Percentiles rank a stretch among this genome's conserved stretches.
phyloP scores from a whole-genome alignment of 92 coral and sea anemone genomes.

The Montipora capitata region DNA sequence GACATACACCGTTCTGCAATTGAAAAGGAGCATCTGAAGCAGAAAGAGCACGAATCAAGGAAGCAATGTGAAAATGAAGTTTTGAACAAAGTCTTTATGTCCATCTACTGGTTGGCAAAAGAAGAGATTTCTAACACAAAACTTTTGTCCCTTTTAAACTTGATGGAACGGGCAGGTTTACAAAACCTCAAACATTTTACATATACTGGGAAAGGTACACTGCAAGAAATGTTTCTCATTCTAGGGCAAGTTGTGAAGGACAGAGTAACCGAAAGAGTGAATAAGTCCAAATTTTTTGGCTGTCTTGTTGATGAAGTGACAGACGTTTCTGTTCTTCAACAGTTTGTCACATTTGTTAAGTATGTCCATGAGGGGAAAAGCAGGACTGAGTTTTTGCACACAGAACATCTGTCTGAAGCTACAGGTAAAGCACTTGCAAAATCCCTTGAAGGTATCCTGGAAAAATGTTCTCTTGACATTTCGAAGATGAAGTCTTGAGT shows the following conservation, averaged over 20 bases:
- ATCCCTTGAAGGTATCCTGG: slow-evolving; percentile 26
- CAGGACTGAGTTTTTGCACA: slow-evolving; percentile 27
- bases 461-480: slow-evolving; percentile 30
- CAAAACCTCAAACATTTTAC: slow-evolving; percentile 19
- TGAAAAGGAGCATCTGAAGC: too few species aligned
- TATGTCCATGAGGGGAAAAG: slow-evolving; percentile 36
- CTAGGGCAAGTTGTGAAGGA: slow-evolving; percentile 52
- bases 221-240: slow-evolving; percentile 43
- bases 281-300: slow-evolving; percentile 28
- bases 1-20: too few species aligned
- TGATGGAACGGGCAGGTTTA: slow-evolving; percentile 43
- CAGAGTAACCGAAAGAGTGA: slow-evolving; percentile 25
- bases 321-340: slow-evolving; percentile 48
- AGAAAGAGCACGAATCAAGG: slow-evolving; percentile 42
- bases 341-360: slow-evolving; percentile 52
- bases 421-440: slow-evolving; percentile 20
- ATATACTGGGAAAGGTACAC: slow-evolving; percentile 25
- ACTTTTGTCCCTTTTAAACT: slow-evolving; percentile 17
- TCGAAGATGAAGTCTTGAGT: slow-evolving; percentile 24
- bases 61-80: slow-evolving; percentile 37
- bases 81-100: slow-evolving; percentile 35
- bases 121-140: slow-evolving; percentile 35
- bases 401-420: slow-evolving; percentile 26
- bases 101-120: slow-evolving; percentile 51
- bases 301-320: slow-evolving; percentile 64